These are phyloP conservation scores for Halisarca cf. caerulea DNA, from an alignment of 37 sponge, comb jelly and placozoan genomes.

Conservation along the genomic window DNA sequence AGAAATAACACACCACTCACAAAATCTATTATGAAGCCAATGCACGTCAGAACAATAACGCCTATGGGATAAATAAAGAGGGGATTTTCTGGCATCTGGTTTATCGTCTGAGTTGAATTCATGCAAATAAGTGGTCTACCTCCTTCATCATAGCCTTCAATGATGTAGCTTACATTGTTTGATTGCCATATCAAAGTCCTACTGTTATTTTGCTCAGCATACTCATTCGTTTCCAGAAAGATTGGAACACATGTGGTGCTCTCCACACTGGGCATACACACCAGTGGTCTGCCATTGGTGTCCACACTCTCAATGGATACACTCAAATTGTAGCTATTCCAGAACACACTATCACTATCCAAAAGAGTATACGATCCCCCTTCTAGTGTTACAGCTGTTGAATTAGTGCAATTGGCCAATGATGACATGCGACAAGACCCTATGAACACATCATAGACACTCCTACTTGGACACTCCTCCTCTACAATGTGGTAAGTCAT, in stretches of 20 bases:
- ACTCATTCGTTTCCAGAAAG: background rate
- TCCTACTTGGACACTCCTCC: too few species aligned
- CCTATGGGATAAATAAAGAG: background rate
- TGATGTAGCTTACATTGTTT: background rate
- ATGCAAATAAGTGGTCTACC: slow-evolving; percentile 34
- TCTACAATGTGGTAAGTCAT: too few species aligned
- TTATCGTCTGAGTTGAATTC: slow-evolving; percentile 20
- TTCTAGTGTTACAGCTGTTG: too few species aligned
- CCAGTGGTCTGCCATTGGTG: too few species aligned
- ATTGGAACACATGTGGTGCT: background rate
- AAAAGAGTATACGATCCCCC: too few species aligned
- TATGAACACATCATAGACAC: too few species aligned
- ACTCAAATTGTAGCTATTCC: too few species aligned
- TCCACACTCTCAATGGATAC: too few species aligned
- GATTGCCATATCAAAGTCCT: background rate
- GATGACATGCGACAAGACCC: too few species aligned
- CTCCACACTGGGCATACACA: too few species aligned
- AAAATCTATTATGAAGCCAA: slow-evolving; percentile 52
- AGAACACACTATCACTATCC: too few species aligned
- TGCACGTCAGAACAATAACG: slow-evolving; percentile 35
- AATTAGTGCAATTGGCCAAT: too few species aligned
- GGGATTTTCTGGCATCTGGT: background rate
- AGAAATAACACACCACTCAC: slow-evolving; percentile 32
- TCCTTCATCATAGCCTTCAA: background rate
- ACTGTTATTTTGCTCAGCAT: background rate